These are phyloP conservation scores for Cheirogaleus medius DNA, from an alignment of 2,113 vertebrate genomes.

Conservation along the genomic window DNA sequence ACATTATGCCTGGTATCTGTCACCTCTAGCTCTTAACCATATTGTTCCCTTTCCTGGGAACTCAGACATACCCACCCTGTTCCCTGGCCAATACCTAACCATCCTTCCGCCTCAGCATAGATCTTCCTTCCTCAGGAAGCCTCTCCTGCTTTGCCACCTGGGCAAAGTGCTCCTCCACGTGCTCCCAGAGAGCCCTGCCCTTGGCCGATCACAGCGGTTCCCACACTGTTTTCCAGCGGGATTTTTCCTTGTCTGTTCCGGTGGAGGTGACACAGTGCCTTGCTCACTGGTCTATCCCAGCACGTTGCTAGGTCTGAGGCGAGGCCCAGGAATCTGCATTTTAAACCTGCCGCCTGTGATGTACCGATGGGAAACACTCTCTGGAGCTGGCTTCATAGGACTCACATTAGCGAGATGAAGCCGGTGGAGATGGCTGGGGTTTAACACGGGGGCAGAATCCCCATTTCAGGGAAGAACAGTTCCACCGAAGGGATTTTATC, in stretches of 20 bases:
- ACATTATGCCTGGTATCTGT: background rate
- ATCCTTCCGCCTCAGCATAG: background rate
- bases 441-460: background rate
- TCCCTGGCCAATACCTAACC: background rate
- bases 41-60: background rate
- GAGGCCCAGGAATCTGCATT: background rate
- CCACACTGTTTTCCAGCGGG: accelerated
- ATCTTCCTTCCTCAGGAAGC: background rate
- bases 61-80: background rate
- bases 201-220: background rate
- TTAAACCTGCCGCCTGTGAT: background rate
- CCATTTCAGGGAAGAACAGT: background rate
- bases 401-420: background rate
- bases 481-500: background rate
- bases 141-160: background rate
- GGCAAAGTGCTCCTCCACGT: background rate
- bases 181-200: background rate
- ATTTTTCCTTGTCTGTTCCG: background rate
- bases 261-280: background rate
- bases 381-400: background rate
- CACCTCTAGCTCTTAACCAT: background rate
- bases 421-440: background rate
- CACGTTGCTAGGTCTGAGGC: background rate
- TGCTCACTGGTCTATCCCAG: background rate
- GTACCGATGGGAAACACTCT: background rate